These are phyloP conservation scores for Euzophera pinguis DNA, from an alignment of 2,888 invertebrate genomes.

Conservation along the genomic window DNA sequence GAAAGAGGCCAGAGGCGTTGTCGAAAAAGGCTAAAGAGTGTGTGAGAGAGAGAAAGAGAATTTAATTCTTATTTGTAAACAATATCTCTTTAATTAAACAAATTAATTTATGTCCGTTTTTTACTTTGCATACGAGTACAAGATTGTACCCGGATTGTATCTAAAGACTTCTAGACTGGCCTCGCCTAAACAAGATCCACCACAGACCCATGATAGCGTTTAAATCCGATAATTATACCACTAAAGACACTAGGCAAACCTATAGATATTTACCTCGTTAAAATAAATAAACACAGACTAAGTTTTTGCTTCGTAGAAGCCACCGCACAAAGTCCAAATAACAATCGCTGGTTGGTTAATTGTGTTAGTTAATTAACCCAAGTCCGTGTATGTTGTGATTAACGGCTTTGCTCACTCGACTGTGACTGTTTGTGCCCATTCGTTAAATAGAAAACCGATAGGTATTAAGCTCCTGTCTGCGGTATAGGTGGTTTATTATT, in stretches of 20 bases:
- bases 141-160: too few species aligned
- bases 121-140: too few species aligned
- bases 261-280: background rate
- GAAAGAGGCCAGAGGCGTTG: too few species aligned
- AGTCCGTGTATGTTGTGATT: conserved; percentile 1
- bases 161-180: too few species aligned
- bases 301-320: background rate
- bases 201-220: too few species aligned
- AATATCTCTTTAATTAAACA: too few species aligned
- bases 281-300: background rate
- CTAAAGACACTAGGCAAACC: background rate
- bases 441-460: background rate
- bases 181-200: too few species aligned
- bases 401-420: conserved; percentile 1
- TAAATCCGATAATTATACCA: too few species aligned
- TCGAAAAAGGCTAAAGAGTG: too few species aligned
- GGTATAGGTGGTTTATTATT: background rate
- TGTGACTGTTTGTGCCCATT: conserved; percentile 3
- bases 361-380: conserved; percentile 4
- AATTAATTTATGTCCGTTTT: too few species aligned
- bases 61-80: too few species aligned
- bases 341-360: background rate
- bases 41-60: too few species aligned
- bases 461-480: background rate
- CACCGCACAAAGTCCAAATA: background rate